Conservation (phyloP, 1,140 invertebrate genomes). For the Pogonognathellus flavescens region DNA sequence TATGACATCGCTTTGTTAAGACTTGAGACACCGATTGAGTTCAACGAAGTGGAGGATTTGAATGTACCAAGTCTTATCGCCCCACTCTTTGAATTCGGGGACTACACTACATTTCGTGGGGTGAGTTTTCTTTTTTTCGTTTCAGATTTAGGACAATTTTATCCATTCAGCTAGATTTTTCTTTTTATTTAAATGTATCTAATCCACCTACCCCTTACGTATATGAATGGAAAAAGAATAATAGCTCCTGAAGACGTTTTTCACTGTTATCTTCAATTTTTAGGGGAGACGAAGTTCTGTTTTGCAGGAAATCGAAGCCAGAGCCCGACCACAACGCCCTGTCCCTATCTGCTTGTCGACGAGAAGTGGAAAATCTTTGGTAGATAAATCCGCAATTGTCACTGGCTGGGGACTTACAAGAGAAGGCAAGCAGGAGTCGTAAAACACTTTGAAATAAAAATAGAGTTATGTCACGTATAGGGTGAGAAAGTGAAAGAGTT, state of each 20-base stretch:
- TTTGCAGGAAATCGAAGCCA: neutral
- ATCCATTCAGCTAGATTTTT: too few species aligned
- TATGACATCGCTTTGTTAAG: constrained; percentile 64
- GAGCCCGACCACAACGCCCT: neutral
- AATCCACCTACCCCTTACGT: neutral
- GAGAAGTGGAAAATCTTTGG: constrained; percentile 29
- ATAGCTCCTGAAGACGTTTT: neutral
- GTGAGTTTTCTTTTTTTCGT: neutral
- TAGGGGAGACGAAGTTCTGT: neutral
- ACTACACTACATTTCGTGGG: neutral
- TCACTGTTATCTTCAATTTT: neutral
- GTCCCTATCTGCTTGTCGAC: constrained; percentile 63
- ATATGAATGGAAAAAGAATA: neutral
- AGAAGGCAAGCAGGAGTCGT: constrained; percentile 57
- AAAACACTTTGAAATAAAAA: neutral
- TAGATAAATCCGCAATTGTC: constrained; percentile 57
- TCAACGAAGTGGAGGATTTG: neutral
- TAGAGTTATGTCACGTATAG: too few species aligned
- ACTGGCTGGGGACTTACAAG: constrained; percentile 63
- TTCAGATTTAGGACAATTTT: too few species aligned
- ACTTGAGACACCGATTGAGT: constrained; percentile 54
- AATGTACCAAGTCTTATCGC: neutral
- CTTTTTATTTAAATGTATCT: neutral
- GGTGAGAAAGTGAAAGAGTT: too few species aligned
- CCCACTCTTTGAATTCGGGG: neutral